These are phyloP conservation scores for Lytechinus variegatus DNA, from an alignment of 35 echinoderm and acorn worm species.

Conservation along the genomic window DNA sequence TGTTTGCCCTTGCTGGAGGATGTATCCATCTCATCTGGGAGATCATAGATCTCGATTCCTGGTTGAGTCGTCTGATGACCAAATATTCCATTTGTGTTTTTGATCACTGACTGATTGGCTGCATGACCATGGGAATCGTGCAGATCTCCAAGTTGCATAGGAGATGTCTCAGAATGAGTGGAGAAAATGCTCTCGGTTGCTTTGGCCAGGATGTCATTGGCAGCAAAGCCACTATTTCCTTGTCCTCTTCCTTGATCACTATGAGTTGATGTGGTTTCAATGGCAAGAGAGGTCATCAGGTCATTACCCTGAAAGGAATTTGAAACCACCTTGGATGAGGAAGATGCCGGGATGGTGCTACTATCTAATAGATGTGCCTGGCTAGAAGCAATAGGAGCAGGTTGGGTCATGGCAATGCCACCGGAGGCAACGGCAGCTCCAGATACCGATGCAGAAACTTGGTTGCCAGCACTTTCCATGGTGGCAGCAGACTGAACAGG, in stretches of 20 bases:
- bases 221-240: slow-evolving; percentile 27
- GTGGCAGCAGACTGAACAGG: slow-evolving; percentile 49
- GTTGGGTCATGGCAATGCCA: neutral
- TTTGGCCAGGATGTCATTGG: slow-evolving; percentile 79
- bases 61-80: slow-evolving; percentile 4
- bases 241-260: slow-evolving; percentile 27
- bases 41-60: slow-evolving; percentile 20
- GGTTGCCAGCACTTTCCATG: neutral
- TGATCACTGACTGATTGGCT: slow-evolving; percentile 6
- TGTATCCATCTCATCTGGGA: slow-evolving; percentile 56
- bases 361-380: neutral
- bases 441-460: slow-evolving; percentile 1
- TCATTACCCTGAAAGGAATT: slow-evolving; percentile 23
- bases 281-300: slow-evolving; percentile 38
- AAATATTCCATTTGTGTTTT: slow-evolving; percentile 36
- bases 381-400: neutral
- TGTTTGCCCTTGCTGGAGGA: slow-evolving; percentile 41
- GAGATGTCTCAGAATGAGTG: slow-evolving; percentile 42
- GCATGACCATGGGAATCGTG: neutral
- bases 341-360: neutral
- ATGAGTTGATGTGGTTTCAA: slow-evolving; percentile 52
- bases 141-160: slow-evolving; percentile 55
- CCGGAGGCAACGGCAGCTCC: neutral
- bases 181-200: slow-evolving; percentile 83
- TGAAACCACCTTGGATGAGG: slow-evolving; percentile 19